Conservation (phyloP, 2,888 invertebrate species). For the Lutraria lutraria region DNA sequence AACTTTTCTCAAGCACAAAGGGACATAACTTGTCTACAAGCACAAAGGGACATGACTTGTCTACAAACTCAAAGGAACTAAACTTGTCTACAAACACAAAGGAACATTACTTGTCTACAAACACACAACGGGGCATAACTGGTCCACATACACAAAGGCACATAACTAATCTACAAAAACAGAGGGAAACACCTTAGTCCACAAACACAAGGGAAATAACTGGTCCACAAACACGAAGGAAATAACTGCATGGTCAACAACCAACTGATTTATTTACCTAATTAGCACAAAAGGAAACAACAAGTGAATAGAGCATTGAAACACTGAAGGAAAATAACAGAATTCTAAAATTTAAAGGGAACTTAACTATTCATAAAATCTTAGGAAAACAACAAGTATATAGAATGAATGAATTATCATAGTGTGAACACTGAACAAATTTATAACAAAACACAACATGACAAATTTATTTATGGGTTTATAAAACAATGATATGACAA, state of each 20-base stretch:
- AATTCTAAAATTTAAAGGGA: too few species aligned
- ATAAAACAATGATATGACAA: not conserved
- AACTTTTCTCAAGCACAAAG: not conserved
- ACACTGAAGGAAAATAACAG: too few species aligned
- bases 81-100: not conserved
- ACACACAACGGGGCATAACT: not conserved
- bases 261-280: too few species aligned
- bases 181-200: not conserved
- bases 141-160: not conserved
- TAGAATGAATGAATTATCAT: too few species aligned
- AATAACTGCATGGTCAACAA: too few species aligned
- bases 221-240: too few species aligned
- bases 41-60: not conserved
- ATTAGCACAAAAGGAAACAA: too few species aligned
- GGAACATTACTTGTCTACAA: not conserved
- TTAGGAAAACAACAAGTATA: too few species aligned
- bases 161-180: not conserved
- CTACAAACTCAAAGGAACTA: not conserved
- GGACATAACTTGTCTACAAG: too few species aligned
- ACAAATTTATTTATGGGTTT: not conserved
- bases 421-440: too few species aligned
- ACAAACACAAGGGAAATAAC: not conserved
- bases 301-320: too few species aligned
- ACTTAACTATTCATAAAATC: too few species aligned
- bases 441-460: not conserved